Percentiles rank a stretch among this genome's conserved stretches.
Conservation (phyloP, 1,140 invertebrate genomes). For the Gonatopus flavifemur region DNA sequence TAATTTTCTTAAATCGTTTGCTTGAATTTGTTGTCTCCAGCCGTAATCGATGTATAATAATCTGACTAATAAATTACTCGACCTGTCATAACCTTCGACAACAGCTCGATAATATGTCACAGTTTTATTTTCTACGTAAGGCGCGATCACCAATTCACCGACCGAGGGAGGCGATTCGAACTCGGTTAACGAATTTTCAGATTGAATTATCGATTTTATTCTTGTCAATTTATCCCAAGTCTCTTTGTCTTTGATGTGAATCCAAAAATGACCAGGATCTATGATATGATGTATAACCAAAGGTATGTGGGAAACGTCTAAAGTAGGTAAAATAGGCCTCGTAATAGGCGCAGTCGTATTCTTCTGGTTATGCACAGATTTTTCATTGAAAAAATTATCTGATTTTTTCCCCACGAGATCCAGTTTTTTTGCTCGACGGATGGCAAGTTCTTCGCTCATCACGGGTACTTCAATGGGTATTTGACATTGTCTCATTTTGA, state of each 20-base stretch:
- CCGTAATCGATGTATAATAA: slow-evolving; percentile 83
- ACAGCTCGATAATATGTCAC: slow-evolving; percentile 48
- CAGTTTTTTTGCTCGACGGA: slow-evolving; percentile 1
- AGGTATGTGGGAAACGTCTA: no score
- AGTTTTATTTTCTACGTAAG: slow-evolving; percentile 29
- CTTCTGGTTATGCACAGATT: no score
- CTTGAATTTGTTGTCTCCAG: slow-evolving; percentile 54
- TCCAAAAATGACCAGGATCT: slow-evolving; percentile 66
- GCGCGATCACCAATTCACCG: slow-evolving; percentile 43
- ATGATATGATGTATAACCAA: slow-evolving; percentile 58
- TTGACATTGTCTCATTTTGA: slow-evolving; percentile 69
- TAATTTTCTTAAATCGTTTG: slow-evolving; percentile 28
- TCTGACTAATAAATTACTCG: slow-evolving; percentile 32
- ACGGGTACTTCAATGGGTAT: slow-evolving; percentile 57
- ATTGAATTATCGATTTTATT: no score
- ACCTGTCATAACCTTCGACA: slow-evolving; percentile 32
- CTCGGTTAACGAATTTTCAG: background rate
- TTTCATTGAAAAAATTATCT: no score
- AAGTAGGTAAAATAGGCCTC: no score
- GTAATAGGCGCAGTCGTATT: no score
- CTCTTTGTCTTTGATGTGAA: slow-evolving; percentile 54
- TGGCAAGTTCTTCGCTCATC: slow-evolving; percentile 35
- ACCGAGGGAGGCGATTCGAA: slow-evolving; percentile 15
- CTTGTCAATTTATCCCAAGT: slow-evolving; percentile 26
- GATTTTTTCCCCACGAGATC: no score